Base-by-base conservation (phyloP, 2,888 invertebrate genomes). In the Dastarcus helophoroides region DNA sequence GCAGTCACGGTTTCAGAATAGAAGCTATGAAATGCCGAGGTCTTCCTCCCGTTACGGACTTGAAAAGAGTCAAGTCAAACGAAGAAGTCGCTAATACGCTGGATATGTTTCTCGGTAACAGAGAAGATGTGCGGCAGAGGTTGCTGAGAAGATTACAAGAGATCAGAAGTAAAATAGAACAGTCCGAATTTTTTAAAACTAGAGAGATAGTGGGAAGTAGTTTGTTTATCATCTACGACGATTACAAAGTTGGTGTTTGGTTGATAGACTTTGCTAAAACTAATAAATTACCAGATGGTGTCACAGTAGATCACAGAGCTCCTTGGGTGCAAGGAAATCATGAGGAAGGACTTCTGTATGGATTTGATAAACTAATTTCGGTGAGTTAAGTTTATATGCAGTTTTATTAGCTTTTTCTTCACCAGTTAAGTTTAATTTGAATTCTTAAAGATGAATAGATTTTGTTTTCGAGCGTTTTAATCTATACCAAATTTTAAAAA, bases 251-350 rank as follows among this genome's bases (percentile, higher is more conserved):
- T 17, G 91, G 91, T 13, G 89, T 82, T 4, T 97, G 95, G 95
- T 68, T 97, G 44, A 97, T 97, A 39, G 97, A 97, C 58, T 97
- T 97, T 56, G 94, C 93, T 26, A 97, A 97, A 58, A 90, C 91
- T 0, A 71, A 81, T 31, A 68, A 70, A 30, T 65, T 93, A 26
- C 79, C 84, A 0, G 69, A 75, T 12, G 78, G 76, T 6, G 47
- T 69, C 13, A 65, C 62, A 28, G 71, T 95, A 9, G 76, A 77
- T 42, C 97, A 97, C 57, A 71, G 89, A 33, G 66, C 68, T 4
- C 66, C 75, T 8, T 97, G 95, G 97, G 57, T 71, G 36, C 79
- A 86, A 43, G 95, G 94, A n/a, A 97, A 95, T 59, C 85, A 88
- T 54, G 95, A 97, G 60, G 95, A 97, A 60, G 97, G 97, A 4